Conservation (phyloP, 2,888 invertebrate species). For the Parnassius apollo region DNA sequence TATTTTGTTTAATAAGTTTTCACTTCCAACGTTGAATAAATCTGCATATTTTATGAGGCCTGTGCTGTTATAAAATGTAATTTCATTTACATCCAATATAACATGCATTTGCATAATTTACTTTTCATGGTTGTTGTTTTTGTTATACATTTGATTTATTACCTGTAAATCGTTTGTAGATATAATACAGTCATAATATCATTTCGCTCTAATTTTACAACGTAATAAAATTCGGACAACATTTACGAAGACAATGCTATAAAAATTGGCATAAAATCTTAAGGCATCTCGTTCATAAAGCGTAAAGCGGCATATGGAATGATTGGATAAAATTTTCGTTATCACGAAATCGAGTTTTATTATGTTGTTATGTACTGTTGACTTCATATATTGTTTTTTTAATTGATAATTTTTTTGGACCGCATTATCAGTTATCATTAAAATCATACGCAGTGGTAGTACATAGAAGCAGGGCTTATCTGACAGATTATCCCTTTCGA, state of each 20-base stretch:
- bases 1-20: slow-evolving; percentile 48
- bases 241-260: slow-evolving; percentile 74
- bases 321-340: slow-evolving; percentile 51
- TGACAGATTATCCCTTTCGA: too few species aligned
- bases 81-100: slow-evolving; percentile 15
- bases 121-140: slow-evolving; percentile 3
- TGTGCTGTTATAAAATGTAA: slow-evolving; percentile 20
- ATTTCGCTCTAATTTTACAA: slow-evolving; percentile 54
- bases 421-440: too few species aligned
- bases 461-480: too few species aligned
- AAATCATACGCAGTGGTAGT: too few species aligned
- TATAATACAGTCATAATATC: slow-evolving; percentile 51
- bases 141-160: not conserved
- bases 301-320: slow-evolving; percentile 47
- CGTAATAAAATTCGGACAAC: slow-evolving; percentile 70
- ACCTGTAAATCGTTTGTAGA: slow-evolving; percentile 20
- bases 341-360: slow-evolving; percentile 40
- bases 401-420: too few species aligned
- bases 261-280: slow-evolving; percentile 77
- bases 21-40: slow-evolving; percentile 34
- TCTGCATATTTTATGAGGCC: slow-evolving; percentile 18
- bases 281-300: slow-evolving; percentile 62
- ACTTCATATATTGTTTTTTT: too few species aligned
- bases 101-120: slow-evolving; percentile 15
- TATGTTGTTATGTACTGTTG: slow-evolving; percentile 18